These are phyloP conservation scores for Pseudoips prasinana DNA, from an alignment of 2,888 invertebrate species.

Conservation along the genomic window DNA sequence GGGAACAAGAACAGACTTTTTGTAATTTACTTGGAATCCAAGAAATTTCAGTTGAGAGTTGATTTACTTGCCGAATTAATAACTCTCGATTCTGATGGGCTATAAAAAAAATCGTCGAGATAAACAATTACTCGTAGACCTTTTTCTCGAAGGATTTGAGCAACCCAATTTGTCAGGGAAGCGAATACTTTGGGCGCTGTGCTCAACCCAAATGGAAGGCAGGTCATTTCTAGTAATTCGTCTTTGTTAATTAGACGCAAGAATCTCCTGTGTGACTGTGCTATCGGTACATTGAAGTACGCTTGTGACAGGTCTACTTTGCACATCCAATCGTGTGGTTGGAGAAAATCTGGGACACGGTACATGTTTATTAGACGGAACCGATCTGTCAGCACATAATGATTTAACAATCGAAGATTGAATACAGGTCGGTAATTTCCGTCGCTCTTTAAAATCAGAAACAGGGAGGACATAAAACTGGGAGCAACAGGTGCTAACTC, in stretches of 20 bases:
- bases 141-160: no score
- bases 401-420: conserved; percentile 13
- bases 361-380: background rate
- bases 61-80: background rate
- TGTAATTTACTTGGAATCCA: conserved; percentile 10
- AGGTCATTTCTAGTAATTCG: no score
- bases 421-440: conserved; percentile 20
- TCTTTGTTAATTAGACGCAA: no score
- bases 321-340: no score
- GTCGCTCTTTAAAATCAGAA: conserved; percentile 19
- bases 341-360: no score
- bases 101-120: no score
- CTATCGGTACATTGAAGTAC: conserved; percentile 1
- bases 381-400: background rate
- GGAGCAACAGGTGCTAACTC: conserved; percentile 5
- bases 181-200: no score
- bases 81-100: background rate
- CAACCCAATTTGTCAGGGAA: no score
- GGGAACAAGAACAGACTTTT: conserved; percentile 23
- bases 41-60: background rate
- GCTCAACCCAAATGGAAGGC: no score
- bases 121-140: no score
- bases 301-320: background rate
- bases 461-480: conserved; percentile 20
- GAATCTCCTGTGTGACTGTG: no score